Evolutionary conservation across 2,888 invertebrate species (phyloP).

Genomic region (Thereva unica): DNA sequence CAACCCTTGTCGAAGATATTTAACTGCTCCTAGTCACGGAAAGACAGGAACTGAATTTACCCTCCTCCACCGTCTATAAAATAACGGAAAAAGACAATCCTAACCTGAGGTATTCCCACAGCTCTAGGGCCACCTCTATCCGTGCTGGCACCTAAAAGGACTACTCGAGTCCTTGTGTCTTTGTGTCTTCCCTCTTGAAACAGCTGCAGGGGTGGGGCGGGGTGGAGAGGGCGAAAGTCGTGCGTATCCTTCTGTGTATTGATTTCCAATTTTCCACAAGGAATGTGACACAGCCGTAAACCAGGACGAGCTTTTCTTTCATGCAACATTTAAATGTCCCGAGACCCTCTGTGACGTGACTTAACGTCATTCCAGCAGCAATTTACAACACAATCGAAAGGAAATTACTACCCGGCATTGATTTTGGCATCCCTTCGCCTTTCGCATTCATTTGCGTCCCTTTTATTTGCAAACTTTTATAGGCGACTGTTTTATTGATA

Average conservation of each 20-base stretch:
- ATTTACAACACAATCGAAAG: slow-evolving; percentile 35
- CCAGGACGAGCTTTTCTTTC: slow-evolving; percentile 9
- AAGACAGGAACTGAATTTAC: slow-evolving; percentile 10
- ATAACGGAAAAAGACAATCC: slow-evolving; percentile 15
- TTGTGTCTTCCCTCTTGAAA: no score
- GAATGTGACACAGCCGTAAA: slow-evolving; percentile 27
- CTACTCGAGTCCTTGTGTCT: no score
- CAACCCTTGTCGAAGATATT: slow-evolving; percentile 13
- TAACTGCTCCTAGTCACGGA: slow-evolving; percentile 26
- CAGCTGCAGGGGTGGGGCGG: no score
- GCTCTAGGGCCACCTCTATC: no score
- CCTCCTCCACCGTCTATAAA: background rate
- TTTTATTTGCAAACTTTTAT: no score
- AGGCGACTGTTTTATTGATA: no score
- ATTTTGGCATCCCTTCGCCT: slow-evolving; percentile 14
- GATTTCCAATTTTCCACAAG: slow-evolving; percentile 25
- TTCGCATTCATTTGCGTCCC: no score
- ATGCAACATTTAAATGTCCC: slow-evolving; percentile 24
- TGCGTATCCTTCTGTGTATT: slow-evolving; percentile 10
- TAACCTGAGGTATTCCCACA: slow-evolving; percentile 5
- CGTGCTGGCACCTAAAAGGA: no score
- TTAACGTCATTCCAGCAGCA: slow-evolving; percentile 23
- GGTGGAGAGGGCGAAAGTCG: background rate
- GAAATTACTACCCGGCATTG: slow-evolving; percentile 27
- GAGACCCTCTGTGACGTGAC: slow-evolving; percentile 25